Evolutionary conservation across 2,888 invertebrate species (phyloP), one percentile per base, ranked within the genome.

Genomic region (Xanthia togata): DNA sequence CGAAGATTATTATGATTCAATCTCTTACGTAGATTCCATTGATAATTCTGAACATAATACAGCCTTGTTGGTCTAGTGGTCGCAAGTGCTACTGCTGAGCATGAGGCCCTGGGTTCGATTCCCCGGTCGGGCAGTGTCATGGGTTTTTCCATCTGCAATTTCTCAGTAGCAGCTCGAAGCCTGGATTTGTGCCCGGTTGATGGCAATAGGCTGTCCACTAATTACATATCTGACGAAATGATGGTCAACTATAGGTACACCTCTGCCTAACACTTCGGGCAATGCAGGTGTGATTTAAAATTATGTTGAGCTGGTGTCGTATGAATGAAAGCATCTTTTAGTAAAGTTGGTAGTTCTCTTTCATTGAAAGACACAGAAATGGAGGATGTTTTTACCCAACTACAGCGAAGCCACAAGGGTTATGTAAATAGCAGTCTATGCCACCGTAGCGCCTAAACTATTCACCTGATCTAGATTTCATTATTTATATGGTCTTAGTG

Each of bases 1-100:
- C 20, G 41, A 35, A 64, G 57, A 65, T 44, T 69, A 75, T 71
- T 72, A 78, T 71, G 23, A 55, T 78, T 60, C 38, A 68, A 82
- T 68, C 62, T 70, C 50, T 70, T 57, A 50, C 26, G 57, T 31
- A 44, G 17, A 70, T 2, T 65, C 64, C 70, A 70, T 67, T 70
- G 82, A 70, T 35, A 64, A 55, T 53, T 65, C n/a, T 63, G 47
- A 23, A 35, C 26, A 26, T 71, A 64, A 79, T 3, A 17, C 55
- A 12, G 14, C 26, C 26, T 57, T 2, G 57, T 14, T 57, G 26
- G 14, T 55, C 2, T n/a, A 12, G 5, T 26, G 14, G 14, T 57
- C 26, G 26, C 26, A 57, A 57, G 26, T 6, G 55, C 55, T 57
- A 55, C 55, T 55, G n/a, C 11, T 55, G 55, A n/a, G 12, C 11